These are phyloP conservation scores for Grammomys surdaster DNA, from an alignment of 2,113 vertebrate species.

Conservation along the genomic window DNA sequence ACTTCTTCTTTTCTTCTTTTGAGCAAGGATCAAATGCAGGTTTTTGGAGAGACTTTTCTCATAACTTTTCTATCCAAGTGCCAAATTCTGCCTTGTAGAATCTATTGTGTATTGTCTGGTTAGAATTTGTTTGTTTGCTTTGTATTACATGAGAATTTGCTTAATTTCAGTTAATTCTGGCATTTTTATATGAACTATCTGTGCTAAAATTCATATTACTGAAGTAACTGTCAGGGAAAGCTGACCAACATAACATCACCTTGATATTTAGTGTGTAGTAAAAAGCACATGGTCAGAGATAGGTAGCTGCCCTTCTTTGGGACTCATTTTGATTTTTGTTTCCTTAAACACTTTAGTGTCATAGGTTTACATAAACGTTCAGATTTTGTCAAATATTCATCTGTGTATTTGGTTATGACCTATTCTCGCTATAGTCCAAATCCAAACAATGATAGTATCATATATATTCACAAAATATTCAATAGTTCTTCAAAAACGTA, in stretches of 20 bases:
- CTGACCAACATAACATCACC: neutral
- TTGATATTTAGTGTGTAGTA: conserved; percentile 1
- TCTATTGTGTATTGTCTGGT: conserved; percentile 60
- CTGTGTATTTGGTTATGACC: neutral
- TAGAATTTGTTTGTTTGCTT: conserved; percentile 56
- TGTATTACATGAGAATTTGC: conserved; percentile 53
- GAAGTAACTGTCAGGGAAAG: conserved; percentile 18
- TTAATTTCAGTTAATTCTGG: conserved; percentile 27
- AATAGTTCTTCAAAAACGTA: neutral
- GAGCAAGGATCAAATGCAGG: conserved; percentile 64
- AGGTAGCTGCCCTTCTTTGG: conserved; percentile 1
- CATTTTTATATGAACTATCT: conserved; percentile 29
- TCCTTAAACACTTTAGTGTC: neutral
- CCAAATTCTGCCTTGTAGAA: conserved; percentile 54
- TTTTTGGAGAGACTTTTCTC: conserved; percentile 21
- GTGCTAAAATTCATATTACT: conserved; percentile 49
- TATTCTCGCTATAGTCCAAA: neutral
- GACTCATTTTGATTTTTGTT: conserved; percentile 32
- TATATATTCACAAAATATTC: neutral
- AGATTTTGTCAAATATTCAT: neutral
- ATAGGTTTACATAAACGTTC: neutral
- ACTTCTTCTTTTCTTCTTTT: conserved; percentile 70
- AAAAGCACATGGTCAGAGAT: conserved; percentile 1
- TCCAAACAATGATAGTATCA: neutral
- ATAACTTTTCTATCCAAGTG: conserved; percentile 48